A percentile compares a stretch with the other conserved stretches of the same genome.
These are phyloP conservation scores for Malurus melanocephalus DNA, from an alignment of 2,113 vertebrate genomes.

Conservation along the genomic window DNA sequence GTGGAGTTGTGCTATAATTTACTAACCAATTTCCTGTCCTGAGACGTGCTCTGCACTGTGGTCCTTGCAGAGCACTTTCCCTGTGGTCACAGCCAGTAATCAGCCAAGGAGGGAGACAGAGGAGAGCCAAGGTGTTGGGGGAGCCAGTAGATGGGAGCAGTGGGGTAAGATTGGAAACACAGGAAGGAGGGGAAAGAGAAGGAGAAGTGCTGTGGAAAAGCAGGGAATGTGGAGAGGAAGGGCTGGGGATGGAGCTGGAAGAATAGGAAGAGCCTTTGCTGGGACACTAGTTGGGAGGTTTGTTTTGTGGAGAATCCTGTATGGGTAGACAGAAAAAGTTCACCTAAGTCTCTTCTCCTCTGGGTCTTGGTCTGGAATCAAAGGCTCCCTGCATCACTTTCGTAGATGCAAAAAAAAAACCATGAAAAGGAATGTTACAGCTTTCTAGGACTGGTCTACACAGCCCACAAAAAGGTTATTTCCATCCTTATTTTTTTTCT, in stretches of 20 bases:
- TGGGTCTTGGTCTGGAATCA: background rate
- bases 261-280: background rate
- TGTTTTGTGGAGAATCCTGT: background rate
- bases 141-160: background rate
- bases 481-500: background rate
- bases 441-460: background rate
- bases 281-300: background rate
- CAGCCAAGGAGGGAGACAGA: background rate
- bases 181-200: background rate
- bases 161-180: background rate
- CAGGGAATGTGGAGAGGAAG: background rate
- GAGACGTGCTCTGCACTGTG: background rate
- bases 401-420: background rate
- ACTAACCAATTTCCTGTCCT: background rate
- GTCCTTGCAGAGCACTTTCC: background rate
- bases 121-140: background rate
- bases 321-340: background rate
- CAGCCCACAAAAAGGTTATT: fast-evolving
- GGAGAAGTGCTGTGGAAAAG: background rate
- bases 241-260: background rate
- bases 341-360: background rate
- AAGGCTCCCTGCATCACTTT: background rate
- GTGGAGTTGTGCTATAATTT: background rate
- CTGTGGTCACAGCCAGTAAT: background rate
- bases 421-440: background rate